phyloP scores from a whole-genome alignment of 92 coral and sea anemone species.

The Hydrozoanthus gracilis region DNA sequence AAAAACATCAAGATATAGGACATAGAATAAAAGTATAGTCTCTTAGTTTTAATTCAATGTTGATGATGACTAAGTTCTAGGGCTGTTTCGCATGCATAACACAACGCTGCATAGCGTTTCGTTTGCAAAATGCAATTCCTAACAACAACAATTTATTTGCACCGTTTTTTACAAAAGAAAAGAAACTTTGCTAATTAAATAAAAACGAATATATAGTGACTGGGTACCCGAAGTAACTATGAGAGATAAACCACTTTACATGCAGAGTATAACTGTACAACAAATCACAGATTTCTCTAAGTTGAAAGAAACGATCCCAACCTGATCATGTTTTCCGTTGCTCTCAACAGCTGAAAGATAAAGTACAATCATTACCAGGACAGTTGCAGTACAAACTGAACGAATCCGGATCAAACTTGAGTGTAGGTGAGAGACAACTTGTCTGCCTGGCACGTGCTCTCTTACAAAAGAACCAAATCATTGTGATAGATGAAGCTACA shows the following conservation, averaged over 20 bases:
- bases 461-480: constrained; percentile 30
- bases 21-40: background rate
- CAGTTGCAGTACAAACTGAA: constrained; percentile 10
- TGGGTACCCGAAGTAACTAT: too few species aligned
- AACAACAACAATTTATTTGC: too few species aligned
- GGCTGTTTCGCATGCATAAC: too few species aligned
- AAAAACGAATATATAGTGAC: too few species aligned
- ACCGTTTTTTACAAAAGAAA: too few species aligned
- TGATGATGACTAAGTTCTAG: too few species aligned
- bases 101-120: too few species aligned
- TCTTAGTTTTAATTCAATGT: too few species aligned
- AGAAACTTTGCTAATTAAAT: too few species aligned
- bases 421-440: constrained; percentile 37
- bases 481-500: constrained; percentile 43
- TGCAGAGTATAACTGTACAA: background rate
- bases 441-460: constrained; percentile 40
- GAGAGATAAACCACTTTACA: too few species aligned
- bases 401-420: constrained; percentile 29
- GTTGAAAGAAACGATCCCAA: background rate
- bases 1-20: background rate
- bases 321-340: background rate
- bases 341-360: constrained; percentile 24
- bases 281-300: background rate
- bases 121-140: too few species aligned
- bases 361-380: constrained; percentile 33